Conservation (phyloP, 1,140 invertebrate species). For the Hormaphis cornu region DNA sequence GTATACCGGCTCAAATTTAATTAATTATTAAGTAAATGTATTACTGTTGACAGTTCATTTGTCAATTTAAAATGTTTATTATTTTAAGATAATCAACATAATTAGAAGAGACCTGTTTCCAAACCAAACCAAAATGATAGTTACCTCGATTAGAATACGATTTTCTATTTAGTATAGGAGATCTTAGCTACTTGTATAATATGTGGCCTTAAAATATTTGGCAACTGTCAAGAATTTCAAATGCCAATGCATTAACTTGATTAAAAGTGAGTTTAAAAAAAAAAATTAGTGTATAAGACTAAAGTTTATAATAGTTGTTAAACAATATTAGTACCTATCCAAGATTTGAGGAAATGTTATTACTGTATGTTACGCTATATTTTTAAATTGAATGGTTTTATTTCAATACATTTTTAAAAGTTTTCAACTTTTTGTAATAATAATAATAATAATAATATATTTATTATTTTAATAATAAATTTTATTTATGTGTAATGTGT, state of each 20-base stretch:
- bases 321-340: neutral
- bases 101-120: slow-evolving; percentile 20
- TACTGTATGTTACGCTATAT: slow-evolving; percentile 21
- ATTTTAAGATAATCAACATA: neutral
- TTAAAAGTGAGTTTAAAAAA: slow-evolving; percentile 9
- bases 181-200: slow-evolving; percentile 23
- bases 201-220: slow-evolving; percentile 1
- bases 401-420: slow-evolving; percentile 1
- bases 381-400: slow-evolving; percentile 7
- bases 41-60: neutral
- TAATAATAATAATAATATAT: no score
- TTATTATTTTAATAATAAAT: slow-evolving; percentile 2
- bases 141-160: slow-evolving; percentile 10
- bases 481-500: slow-evolving; percentile 1
- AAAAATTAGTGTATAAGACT: neutral
- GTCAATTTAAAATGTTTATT: neutral
- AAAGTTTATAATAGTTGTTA: neutral
- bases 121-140: slow-evolving; percentile 20
- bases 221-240: neutral
- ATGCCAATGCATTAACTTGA: slow-evolving; percentile 2
- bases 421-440: no score
- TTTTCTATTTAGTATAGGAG: slow-evolving; percentile 4
- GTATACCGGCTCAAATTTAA: slow-evolving; percentile 30
- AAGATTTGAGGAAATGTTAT: neutral
- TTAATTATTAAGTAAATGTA: neutral